Base-by-base conservation (phyloP, 2,888 invertebrate species). In the Orchesellides sinensis region DNA sequence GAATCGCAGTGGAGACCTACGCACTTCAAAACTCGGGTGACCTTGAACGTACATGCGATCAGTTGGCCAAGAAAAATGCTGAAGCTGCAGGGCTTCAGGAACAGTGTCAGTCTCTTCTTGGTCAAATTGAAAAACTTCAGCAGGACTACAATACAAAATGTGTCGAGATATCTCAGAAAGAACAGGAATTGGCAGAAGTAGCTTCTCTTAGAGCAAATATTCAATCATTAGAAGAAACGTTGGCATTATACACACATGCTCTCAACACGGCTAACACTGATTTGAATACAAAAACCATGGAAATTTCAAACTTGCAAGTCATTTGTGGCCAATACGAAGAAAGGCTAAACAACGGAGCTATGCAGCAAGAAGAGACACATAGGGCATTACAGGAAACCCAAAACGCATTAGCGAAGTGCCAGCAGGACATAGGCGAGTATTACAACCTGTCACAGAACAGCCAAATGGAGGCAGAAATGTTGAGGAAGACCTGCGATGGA, bases 91-190 rank as follows among this genome's bases (percentile, higher is more conserved):
- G 65, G 10, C 45, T 82, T 8, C 56, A 45, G 1, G 65, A 56
- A 21, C 59, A 69, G 6, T 70, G 47, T 40, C 25, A 49, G 10
- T 29, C 54, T 17, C 40, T 83, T 17, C 54, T 77, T 25, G 56
- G 78, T 2, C 73, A 86, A 68, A 54, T 82, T 10, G 29, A 40
- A 6, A 75, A 47, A 27, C 61, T 86, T 0, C 75, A 85, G 61
- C 68, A 83, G 8, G 84, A 83, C 19, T 84, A 73, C 75, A 35
- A 47, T 40, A n/a, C 12, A 6, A 79, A 70, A 35, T 70, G 52
- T 63, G 12, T 61, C 8, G 65, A 79, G 17, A 4, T 70, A 35
- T 12, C 65, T 3, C 29, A 56, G 14, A 25, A 27, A n/a, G 72
- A 66, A 19, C 59, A 66, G 10, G n/a, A 23, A 12, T 5, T 54